Conservation (phyloP, 2,888 invertebrate species). For the Tubulanus polymorphus region DNA sequence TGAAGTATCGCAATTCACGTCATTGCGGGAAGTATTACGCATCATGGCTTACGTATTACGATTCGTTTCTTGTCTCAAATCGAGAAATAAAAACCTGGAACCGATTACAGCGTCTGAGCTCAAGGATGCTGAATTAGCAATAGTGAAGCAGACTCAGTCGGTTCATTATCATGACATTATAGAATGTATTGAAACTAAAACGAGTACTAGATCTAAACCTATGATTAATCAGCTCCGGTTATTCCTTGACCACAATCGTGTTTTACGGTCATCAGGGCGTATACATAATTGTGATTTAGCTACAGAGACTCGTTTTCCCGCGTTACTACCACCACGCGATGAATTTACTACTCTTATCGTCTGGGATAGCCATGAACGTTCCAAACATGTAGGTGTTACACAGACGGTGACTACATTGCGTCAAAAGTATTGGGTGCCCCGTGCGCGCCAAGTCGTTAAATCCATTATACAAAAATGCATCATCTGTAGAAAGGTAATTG, state of each 20-base stretch:
- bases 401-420: background rate
- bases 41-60: no score
- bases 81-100: no score
- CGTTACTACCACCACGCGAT: background rate
- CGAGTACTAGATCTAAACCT: background rate
- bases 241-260: background rate
- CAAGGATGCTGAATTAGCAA: no score
- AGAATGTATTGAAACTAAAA: background rate
- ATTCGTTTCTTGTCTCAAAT: no score
- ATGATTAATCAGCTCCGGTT: background rate
- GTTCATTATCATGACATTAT: background rate
- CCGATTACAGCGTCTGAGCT: no score
- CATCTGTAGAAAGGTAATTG: background rate
- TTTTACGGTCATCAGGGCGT: background rate
- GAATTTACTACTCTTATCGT: background rate
- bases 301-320: background rate
- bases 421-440: background rate
- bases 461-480: background rate
- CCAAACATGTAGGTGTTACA: background rate
- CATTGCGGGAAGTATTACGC: no score
- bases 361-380: background rate
- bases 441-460: background rate
- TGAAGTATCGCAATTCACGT: no score
- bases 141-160: no score
- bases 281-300: background rate